phyloP scores from a whole-genome alignment of 2,113 vertebrate genomes.

The Aegotheles bennettii region DNA sequence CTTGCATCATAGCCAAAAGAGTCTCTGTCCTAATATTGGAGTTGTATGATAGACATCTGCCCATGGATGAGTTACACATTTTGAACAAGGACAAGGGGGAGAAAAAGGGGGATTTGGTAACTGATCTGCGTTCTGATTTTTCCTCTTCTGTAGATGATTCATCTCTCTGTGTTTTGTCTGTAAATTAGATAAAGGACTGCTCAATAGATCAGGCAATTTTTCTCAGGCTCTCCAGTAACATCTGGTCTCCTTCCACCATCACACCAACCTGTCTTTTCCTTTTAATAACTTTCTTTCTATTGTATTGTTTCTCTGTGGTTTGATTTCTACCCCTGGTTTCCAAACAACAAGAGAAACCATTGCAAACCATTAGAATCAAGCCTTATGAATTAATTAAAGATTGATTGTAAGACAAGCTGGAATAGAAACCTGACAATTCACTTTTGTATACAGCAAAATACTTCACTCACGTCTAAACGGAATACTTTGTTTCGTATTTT shows the following conservation, averaged over 20 bases:
- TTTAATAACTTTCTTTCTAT: not conserved
- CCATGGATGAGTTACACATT: rapidly evolving
- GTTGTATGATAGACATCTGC: not conserved
- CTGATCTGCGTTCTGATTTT: not conserved
- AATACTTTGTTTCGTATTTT: not conserved
- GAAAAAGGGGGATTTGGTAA: not conserved
- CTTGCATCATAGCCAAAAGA: not conserved
- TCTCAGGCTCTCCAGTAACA: not conserved
- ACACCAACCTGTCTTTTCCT: not conserved
- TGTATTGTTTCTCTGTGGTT: not conserved
- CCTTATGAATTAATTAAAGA: not conserved
- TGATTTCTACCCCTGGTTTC: not conserved
- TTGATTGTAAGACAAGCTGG: not conserved
- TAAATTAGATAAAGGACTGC: not conserved
- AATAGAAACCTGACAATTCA: not conserved
- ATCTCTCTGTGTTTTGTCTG: not conserved
- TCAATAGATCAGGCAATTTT: not conserved
- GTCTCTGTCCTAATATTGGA: not conserved
- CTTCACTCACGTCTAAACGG: not conserved
- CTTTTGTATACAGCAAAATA: not conserved
- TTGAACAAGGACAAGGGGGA: not conserved
- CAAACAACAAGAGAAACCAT: not conserved
- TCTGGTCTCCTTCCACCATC: not conserved
- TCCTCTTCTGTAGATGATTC: not conserved
- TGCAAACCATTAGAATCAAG: not conserved